These are phyloP conservation scores for Protophormia terraenovae DNA, from an alignment of 2,888 invertebrate genomes.

Conservation along the genomic window DNA sequence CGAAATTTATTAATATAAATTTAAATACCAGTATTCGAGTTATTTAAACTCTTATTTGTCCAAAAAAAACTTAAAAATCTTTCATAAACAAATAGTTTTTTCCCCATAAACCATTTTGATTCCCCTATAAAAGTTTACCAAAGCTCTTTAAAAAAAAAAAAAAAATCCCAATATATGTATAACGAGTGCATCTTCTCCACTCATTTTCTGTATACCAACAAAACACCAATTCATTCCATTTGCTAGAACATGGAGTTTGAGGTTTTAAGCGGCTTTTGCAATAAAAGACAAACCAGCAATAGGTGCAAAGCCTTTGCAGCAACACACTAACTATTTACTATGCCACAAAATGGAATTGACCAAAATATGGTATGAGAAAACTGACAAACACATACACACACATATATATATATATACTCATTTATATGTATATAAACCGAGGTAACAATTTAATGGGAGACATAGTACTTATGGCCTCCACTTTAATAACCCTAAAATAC, in stretches of 20 bases:
- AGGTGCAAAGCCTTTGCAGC: conserved; percentile 48
- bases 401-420: neutral
- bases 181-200: conserved; percentile 23
- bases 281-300: conserved; percentile 36
- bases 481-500: conserved; percentile 41
- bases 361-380: neutral
- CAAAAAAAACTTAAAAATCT: no score
- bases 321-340: no score
- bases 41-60: no score
- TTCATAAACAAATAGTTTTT: no score
- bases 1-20: no score
- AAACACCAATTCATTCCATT: conserved; percentile 6
- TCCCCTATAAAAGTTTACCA: neutral
- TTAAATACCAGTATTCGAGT: no score
- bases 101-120: neutral
- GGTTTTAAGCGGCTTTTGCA: conserved; percentile 51
- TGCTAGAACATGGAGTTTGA: conserved; percentile 39
- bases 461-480: conserved; percentile 35
- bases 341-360: conserved; percentile 39
- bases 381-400: conserved; percentile 1
- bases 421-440: no score
- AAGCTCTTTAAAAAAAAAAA: neutral
- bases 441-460: conserved; percentile 26
- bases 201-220: conserved; percentile 26
- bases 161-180: neutral